Percentiles rank a stretch among this genome's conserved stretches.
Conservation (phyloP, 2,888 invertebrate species). For the Heteromurus nitidus region DNA sequence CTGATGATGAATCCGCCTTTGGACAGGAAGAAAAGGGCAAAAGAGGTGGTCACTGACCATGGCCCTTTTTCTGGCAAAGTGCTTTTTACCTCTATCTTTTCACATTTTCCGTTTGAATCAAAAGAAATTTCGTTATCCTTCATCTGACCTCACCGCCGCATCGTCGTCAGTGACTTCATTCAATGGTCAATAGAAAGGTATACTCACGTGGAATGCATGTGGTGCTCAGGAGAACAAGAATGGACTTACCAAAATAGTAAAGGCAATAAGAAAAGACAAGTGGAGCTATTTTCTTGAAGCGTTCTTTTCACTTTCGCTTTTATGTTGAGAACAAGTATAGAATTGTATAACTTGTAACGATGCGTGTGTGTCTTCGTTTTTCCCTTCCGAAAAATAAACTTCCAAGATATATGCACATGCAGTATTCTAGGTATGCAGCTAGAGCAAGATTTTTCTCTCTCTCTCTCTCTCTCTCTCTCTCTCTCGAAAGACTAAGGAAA, state of each 20-base stretch:
- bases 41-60: neutral
- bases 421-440: neutral
- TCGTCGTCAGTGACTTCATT: neutral
- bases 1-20: neutral
- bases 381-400: too few species aligned
- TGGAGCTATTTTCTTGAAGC: neutral
- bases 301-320: neutral
- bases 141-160: neutral
- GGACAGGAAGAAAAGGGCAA: neutral
- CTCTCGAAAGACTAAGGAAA: too few species aligned
- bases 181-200: neutral
- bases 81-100: slow-evolving; percentile 11
- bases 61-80: neutral
- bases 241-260: neutral
- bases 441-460: neutral
- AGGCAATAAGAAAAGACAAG: neutral
- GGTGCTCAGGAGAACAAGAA: neutral
- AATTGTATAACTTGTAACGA: too few species aligned
- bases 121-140: neutral
- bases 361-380: too few species aligned
- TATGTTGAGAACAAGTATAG: neutral
- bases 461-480: too few species aligned
- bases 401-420: too few species aligned
- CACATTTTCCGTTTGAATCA: neutral
- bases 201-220: neutral